phyloP scores from a whole-genome alignment of 1,140 invertebrate genomes.

The Aradophagus sp. region DNA sequence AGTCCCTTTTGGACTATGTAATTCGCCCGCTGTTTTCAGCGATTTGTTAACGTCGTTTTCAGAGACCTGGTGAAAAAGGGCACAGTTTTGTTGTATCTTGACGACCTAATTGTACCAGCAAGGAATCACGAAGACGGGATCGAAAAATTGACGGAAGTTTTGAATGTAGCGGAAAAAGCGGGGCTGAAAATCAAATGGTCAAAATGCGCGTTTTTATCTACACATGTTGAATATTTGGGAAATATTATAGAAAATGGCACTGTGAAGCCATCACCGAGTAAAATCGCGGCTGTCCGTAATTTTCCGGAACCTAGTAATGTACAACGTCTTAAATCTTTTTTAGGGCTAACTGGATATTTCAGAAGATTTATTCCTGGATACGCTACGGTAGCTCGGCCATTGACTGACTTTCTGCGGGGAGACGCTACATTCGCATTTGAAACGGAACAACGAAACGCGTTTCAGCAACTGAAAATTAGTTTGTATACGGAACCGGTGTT shows the following conservation, averaged over 20 bases:
- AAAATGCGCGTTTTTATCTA: not conserved
- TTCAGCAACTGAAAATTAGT: no score
- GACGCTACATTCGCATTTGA: not conserved
- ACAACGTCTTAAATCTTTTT: not conserved
- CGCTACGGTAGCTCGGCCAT: not conserved
- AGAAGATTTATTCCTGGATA: not conserved
- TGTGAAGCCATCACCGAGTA: not conserved
- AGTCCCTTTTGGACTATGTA: not conserved
- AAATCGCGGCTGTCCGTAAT: not conserved
- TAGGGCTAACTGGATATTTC: not conserved
- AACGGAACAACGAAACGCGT: no score
- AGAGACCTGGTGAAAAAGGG: no score
- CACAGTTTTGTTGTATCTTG: no score
- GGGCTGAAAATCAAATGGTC: no score
- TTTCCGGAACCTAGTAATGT: not conserved
- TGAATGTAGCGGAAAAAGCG: no score
- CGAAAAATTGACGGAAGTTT: no score
- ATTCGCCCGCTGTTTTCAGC: not conserved
- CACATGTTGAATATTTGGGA: not conserved
- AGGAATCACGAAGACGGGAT: no score
- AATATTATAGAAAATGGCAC: not conserved
- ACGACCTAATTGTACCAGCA: no score
- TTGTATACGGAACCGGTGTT: not conserved
- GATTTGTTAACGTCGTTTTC: not conserved
- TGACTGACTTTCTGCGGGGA: not conserved